A percentile compares a stretch with the other conserved stretches of the same genome.
These are phyloP conservation scores for Lottia scabra DNA, from an alignment of 2,888 invertebrate genomes.

Conservation along the genomic window DNA sequence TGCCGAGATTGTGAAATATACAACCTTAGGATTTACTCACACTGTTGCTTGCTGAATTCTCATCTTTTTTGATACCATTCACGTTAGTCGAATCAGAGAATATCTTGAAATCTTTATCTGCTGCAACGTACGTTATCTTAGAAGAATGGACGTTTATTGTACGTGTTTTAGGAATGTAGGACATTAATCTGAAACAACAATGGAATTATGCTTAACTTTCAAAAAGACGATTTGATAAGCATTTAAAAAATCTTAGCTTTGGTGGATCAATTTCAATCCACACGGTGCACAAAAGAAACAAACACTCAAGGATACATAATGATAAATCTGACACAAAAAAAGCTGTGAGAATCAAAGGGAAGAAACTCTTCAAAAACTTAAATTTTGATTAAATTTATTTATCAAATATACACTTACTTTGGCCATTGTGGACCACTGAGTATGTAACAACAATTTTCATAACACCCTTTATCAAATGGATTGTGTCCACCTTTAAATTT, in stretches of 20 bases:
- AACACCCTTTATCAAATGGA: slow-evolving; percentile 96
- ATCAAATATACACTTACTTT: slow-evolving; percentile 76
- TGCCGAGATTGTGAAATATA: slow-evolving; percentile 5
- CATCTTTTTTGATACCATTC: slow-evolving; percentile 54
- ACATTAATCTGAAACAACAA: slow-evolving; percentile 55
- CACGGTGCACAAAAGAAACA: not conserved
- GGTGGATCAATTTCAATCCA: too few relatives aligned
- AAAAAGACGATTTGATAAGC: too few relatives aligned
- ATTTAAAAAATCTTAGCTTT: too few relatives aligned
- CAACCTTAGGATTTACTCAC: slow-evolving; percentile 35
- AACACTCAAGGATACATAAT: too few relatives aligned
- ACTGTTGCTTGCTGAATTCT: slow-evolving; percentile 43
- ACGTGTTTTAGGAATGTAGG: slow-evolving; percentile 59
- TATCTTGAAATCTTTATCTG: slow-evolving; percentile 68
- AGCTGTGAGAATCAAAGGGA: not conserved
- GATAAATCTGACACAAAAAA: too few relatives aligned
- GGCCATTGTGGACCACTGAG: slow-evolving; percentile 98
- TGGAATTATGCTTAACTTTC: not conserved
- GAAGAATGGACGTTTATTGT: slow-evolving; percentile 59
- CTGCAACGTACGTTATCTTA: slow-evolving; percentile 62
- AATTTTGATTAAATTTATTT: too few relatives aligned
- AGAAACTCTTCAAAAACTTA: not conserved
- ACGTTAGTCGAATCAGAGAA: slow-evolving; percentile 63
- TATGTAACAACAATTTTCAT: slow-evolving; percentile 93
- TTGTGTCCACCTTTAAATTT: slow-evolving; percentile 99